Base-by-base conservation (phyloP, 2,113 vertebrate genomes). In the Callorhinus ursinus region DNA sequence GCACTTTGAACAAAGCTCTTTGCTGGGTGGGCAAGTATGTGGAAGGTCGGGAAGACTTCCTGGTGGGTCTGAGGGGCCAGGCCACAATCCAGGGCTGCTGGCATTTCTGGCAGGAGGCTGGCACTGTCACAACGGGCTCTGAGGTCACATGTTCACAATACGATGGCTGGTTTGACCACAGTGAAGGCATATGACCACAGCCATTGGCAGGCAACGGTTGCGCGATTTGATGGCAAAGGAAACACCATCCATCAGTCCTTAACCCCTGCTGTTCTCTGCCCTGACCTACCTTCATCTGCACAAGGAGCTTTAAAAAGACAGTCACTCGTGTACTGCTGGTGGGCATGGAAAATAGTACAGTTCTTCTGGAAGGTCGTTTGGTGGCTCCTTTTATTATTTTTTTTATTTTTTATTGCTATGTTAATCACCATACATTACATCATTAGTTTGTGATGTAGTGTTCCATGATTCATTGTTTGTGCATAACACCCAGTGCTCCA, bases 261-360 rank as follows among this genome's bases (percentile, higher is more conserved):
- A 19, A 2, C 6, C 24, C 39, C 51, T 4, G 15, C 8, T 13
- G 26, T 61, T 26, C 67, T 74, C 19, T 1, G 1, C 61, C 18
- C 31, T 22, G 13, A 3, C 55, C 11, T 24, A 5, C 15, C 6
- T 36, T n/a, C 12, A 5, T 9, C 33, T 53, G 36, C 26, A 22
- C 31, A 21, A n/a, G 8, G 14, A 12, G 12, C 28, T 55, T 31
- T 31, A 28, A 10, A 51, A 46, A 19, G 18, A 26, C n/a, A 26
- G 1, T 49, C 11, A 5, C 36, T 42, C 1, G 0, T 15, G 5
- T 28, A 14, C 21, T 21, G 26, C 69, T 63, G 31, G 46, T 6
- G 46, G 46, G 57, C 33, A 4, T 26, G 67, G 11, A 36, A 65
- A 55, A 36, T 5, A 18, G 21, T 2, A 12, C 74, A 49, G 77